Base-by-base conservation (phyloP, 2,888 invertebrate genomes). In the Oxycera nigricornis region DNA sequence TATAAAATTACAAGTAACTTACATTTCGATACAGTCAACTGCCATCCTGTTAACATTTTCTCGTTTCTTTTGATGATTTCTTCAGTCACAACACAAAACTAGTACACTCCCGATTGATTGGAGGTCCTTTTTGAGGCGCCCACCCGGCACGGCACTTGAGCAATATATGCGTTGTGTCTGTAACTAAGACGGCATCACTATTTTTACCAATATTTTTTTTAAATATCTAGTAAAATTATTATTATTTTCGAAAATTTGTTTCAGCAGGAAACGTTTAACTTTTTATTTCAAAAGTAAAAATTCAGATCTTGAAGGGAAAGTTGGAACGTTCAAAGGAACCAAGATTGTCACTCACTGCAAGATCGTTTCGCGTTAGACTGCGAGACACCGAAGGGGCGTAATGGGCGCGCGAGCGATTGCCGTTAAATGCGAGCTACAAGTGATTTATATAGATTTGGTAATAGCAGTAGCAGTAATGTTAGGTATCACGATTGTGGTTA, bases 21-120 rank as follows among this genome's bases (percentile, higher is more conserved):
- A 77, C 77, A 77, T 77, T 75, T 77, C 61, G 75, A 72, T 20
- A 77, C 57, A 17, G 74, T 73, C 59, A 62, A 46, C 22, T 46
- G n/a, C 76, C 76, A 76, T 20, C 73, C 75, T 61, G 72, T 67
- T 24, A 76, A 30, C 77, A 77, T 76, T 70, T 70, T 70, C 2
- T 20, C 4, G 7, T 55, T 20, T 22, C 17, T 11, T 46, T 46
- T 7, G n/a, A n/a, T n/a, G n/a, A 28, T 24, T 68, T 46, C 9
- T 14, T n/a, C 31, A 14, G 35, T 24, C 39, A 24, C 59, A 57
- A 52, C 72, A 35, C 57, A 41, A 46, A 46, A 41, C 31, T 35
- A 39, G 17, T 22, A 73, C 73, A 39, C 24, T 55, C 22, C 20
- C 52, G 20, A 46, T 3, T 73, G 35, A 67, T 35, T 30, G n/a